Percentiles rank a stretch among this genome's conserved stretches.
phyloP scores from a whole-genome alignment of 2,888 invertebrate species.

The Ischnura elegans region DNA sequence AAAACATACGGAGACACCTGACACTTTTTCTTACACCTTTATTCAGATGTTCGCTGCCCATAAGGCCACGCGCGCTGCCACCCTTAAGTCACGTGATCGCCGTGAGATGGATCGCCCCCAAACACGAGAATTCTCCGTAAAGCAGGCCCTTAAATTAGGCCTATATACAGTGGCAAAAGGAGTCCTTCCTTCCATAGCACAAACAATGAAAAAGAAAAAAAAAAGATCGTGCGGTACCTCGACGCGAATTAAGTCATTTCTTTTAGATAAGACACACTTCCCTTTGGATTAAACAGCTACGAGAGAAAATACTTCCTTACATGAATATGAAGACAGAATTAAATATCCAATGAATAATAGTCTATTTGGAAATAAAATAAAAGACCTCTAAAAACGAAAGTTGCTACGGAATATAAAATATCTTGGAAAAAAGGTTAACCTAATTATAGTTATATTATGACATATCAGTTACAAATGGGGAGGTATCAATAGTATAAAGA shows the following conservation, averaged over 20 bases:
- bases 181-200: not conserved
- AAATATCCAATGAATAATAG: no score
- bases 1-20: not conserved
- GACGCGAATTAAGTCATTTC: not conserved
- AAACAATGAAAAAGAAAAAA: not conserved
- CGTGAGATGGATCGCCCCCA: not conserved
- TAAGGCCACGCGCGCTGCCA: not conserved
- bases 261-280: not conserved
- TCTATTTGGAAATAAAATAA: no score
- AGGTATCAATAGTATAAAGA: no score
- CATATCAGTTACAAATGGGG: no score
- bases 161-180: not conserved
- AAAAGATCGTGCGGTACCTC: not conserved
- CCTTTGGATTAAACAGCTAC: not conserved
- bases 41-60: not conserved
- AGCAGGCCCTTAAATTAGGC: not conserved
- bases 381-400: no score
- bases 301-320: no score
- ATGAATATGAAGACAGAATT: no score
- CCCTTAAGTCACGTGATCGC: not conserved
- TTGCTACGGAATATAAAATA: no score
- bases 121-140: not conserved
- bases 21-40: not conserved
- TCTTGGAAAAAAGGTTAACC: no score
- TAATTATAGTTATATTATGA: no score